Evolutionary conservation across 2,113 vertebrate genomes (phyloP).

Genomic region (Nerophis ophidion): DNA sequence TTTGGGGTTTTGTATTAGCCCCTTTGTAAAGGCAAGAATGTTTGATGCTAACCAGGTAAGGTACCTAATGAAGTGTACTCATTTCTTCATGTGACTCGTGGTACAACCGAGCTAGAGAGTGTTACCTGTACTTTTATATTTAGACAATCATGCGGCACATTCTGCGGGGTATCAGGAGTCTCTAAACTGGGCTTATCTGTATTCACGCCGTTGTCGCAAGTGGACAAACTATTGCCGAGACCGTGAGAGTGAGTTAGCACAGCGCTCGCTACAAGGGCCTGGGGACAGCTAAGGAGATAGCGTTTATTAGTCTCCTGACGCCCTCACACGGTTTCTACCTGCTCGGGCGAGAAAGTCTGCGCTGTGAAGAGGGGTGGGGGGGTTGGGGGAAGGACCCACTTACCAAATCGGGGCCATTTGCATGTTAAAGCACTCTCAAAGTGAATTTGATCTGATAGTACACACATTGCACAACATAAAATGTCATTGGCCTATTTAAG

Average conservation of each 20-base stretch:
- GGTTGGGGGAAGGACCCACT: too few relatives aligned
- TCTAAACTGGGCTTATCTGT: slow-evolving; percentile 46
- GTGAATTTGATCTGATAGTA: too few relatives aligned
- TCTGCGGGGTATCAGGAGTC: slow-evolving; percentile 13
- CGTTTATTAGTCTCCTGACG: slow-evolving; percentile 26
- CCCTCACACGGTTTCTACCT: background rate
- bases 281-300: slow-evolving; percentile 50
- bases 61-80: too few relatives aligned
- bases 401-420: too few relatives aligned
- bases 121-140: slow-evolving; percentile 8
- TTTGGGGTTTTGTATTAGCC: too few relatives aligned
- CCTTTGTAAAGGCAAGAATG: too few relatives aligned
- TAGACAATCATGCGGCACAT: slow-evolving; percentile 9
- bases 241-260: slow-evolving; percentile 49
- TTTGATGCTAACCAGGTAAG: too few relatives aligned
- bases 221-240: slow-evolving; percentile 27
- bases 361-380: too few relatives aligned
- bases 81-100: background rate
- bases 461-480: too few relatives aligned
- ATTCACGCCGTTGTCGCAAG: slow-evolving; percentile 25
- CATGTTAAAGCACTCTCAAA: too few relatives aligned
- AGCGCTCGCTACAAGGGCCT: slow-evolving; percentile 44
- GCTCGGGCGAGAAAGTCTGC: background rate
- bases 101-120: background rate
- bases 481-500: too few relatives aligned